Evolutionary conservation across 2,888 invertebrate genomes (phyloP), one percentile per base, ranked within the genome.

Genomic region (Machimus rusticus): DNA sequence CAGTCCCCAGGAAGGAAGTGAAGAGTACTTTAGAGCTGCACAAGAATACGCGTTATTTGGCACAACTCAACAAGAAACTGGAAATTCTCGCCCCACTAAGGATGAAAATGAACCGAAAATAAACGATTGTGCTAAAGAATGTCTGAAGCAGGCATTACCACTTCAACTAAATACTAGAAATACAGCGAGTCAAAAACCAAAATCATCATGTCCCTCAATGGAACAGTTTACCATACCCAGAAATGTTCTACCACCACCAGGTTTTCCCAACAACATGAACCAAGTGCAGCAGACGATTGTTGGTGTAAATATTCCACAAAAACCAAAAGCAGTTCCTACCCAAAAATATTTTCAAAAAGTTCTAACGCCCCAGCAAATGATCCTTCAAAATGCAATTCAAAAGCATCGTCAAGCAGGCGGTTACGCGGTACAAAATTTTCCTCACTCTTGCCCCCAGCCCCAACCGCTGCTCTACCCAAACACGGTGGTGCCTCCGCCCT

Each of bases 11-110:
- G 89, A 89, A 19, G 90, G 90, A 16, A 90, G 90, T 31, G 86
- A 88, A 0, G 91, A 90, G 23, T 91, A 91, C 46, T 90, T 89
- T 87, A 90, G 91, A 88, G 91, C 91, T 0, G 92, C 92, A 6
- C 91, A 92, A 87, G 90, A 91, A 5, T 92, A 92, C 87, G 91
- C 91, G 0, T 57, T 92, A 0, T 89, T 88, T 74, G 91, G 91
- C 1, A 43, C 74, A 43, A 74, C 74, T 6, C 43, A 28, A 14
- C 28, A 23, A 19, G 43, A 23, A 12, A 19, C 2, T 46, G 46
- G 28, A 37, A 34, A 12, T n/a, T 0, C n/a, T 2, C 37, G 39
- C 0, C 9, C 14, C 9, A n/a, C n/a, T n/a, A 76, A 39, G 16
- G 76, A 76, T 3, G 39, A 37, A n/a, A 76, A 76, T 37, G 76